Evolutionary conservation across 2,113 vertebrate genomes (phyloP).

Genomic region (Antechinus stuartii): DNA sequence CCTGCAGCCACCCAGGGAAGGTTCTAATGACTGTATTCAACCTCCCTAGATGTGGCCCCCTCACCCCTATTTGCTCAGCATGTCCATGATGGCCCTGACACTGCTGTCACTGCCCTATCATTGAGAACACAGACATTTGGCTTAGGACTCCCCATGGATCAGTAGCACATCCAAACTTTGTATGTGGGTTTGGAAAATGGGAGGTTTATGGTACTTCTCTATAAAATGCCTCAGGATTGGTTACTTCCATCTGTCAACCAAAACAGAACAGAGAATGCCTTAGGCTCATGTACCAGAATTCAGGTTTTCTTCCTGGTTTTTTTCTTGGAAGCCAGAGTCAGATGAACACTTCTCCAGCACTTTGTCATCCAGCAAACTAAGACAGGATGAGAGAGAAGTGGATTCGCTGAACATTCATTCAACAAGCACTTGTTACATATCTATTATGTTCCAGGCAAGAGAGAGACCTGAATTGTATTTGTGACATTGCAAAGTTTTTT

Average conservation of each 20-base stretch:
- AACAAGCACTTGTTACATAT: not conserved
- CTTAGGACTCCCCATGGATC: conserved; percentile 72
- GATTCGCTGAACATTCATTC: not conserved
- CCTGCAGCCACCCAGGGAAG: conserved; percentile 1
- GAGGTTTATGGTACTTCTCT: conserved; percentile 62
- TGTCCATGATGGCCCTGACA: not conserved
- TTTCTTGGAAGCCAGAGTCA: not conserved
- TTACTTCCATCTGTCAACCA: conserved; percentile 8
- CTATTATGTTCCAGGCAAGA: not conserved
- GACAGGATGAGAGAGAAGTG: not conserved
- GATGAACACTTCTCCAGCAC: not conserved
- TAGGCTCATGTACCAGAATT: not conserved
- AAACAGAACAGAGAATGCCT: not conserved
- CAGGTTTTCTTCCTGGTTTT: not conserved
- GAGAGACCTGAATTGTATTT: not conserved
- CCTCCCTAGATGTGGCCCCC: not conserved
- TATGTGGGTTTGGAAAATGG: conserved; percentile 64
- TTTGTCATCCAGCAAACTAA: not conserved
- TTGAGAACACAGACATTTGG: conserved; percentile 59
- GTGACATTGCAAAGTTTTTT: not conserved
- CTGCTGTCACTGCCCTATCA: conserved; percentile 37
- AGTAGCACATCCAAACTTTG: conserved; percentile 61
- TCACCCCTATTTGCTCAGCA: conserved; percentile 22
- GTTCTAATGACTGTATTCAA: conserved; percentile 3
- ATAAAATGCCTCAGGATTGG: conserved; percentile 43